Evolutionary conservation across 2,113 vertebrate genomes (phyloP).

Genomic region (Toxostoma redivivum): DNA sequence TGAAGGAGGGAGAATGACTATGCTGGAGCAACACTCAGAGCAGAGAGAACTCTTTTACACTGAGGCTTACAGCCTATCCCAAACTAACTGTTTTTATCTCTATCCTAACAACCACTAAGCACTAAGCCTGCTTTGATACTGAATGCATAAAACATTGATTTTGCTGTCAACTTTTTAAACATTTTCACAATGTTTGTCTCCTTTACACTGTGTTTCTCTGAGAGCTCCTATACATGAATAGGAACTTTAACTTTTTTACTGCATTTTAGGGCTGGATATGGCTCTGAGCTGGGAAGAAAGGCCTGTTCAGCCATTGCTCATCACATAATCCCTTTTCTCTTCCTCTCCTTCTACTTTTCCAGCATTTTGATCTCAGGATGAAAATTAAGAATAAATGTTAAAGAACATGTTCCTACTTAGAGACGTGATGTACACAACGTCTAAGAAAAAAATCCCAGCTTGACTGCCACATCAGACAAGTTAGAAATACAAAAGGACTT

Average conservation of each 20-base stretch:
- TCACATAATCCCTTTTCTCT: neutral
- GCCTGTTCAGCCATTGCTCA: neutral
- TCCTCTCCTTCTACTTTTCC: neutral
- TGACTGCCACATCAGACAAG: neutral
- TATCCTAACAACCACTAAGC: neutral
- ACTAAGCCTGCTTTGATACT: neutral
- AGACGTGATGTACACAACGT: neutral
- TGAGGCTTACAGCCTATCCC: neutral
- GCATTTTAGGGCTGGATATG: neutral
- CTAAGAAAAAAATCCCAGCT: neutral
- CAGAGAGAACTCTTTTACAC: neutral
- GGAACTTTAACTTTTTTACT: neutral
- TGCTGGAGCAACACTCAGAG: neutral
- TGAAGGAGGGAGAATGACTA: neutral
- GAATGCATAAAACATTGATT: neutral
- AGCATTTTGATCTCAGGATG: neutral
- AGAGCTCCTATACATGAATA: neutral
- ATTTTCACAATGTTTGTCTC: neutral
- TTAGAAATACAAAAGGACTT: neutral
- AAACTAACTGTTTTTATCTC: neutral
- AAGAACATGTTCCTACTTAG: neutral
- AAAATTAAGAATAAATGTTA: neutral
- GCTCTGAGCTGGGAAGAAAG: neutral
- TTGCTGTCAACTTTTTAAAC: neutral
- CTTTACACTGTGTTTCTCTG: neutral